Evolutionary conservation across 1,140 invertebrate genomes (phyloP).

Genomic region (Dendrolimus kikuchii): DNA sequence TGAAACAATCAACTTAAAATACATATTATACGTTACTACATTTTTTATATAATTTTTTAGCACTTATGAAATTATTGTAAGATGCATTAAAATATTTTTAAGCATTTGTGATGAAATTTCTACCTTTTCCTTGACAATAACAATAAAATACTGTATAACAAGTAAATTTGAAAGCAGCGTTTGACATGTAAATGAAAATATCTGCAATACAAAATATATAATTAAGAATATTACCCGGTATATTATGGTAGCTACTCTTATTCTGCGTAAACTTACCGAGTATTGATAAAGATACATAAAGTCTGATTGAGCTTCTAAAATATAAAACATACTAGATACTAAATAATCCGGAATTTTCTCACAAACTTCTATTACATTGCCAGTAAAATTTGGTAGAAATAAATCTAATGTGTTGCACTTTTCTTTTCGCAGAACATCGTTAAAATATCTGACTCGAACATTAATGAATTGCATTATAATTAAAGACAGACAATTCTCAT

Average conservation of each 20-base stretch:
- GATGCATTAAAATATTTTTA: too few species aligned
- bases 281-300: conserved; percentile 26
- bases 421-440: conserved; percentile 10
- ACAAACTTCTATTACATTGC: neutral
- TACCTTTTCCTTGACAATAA: conserved; percentile 19
- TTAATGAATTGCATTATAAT: conserved; percentile 20
- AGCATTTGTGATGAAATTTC: neutral
- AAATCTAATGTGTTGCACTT: too few species aligned
- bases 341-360: conserved; percentile 9
- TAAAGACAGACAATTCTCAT: too few species aligned
- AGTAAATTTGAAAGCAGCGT: conserved; percentile 14
- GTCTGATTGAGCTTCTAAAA: conserved; percentile 19
- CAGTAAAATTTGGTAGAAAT: too few species aligned
- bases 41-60: too few species aligned
- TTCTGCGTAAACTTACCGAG: conserved; percentile 18
- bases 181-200: conserved; percentile 19
- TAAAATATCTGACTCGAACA: conserved; percentile 20
- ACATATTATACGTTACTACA: neutral
- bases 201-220: conserved; percentile 8
- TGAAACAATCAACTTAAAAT: neutral
- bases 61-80: too few species aligned
- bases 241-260: too few species aligned
- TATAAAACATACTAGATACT: conserved; percentile 11
- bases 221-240: too few species aligned
- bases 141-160: conserved; percentile 12